A percentile compares a stretch with the other conserved stretches of the same genome.
These are phyloP conservation scores for Sebastes kiyomatsui DNA, from an alignment of 2,797 vertebrate genomes.

Conservation along the genomic window DNA sequence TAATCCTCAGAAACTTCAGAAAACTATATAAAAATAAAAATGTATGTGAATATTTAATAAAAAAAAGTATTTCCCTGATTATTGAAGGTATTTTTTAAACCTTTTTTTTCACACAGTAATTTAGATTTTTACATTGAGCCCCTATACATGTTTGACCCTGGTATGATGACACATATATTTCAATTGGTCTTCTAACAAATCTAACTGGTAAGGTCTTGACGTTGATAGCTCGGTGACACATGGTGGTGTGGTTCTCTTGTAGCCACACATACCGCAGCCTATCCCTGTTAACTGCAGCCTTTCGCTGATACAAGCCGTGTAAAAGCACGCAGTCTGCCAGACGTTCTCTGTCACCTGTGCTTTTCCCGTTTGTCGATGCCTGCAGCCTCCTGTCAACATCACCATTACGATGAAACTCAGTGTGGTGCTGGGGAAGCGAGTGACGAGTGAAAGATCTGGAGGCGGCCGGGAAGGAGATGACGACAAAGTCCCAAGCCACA, in stretches of 20 bases:
- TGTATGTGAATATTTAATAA: background rate
- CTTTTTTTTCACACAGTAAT: background rate
- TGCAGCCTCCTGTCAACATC: conserved; percentile 40
- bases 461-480: conserved; percentile 28
- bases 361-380: conserved; percentile 31
- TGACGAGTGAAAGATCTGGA: conserved; percentile 52
- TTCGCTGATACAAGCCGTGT: background rate
- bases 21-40: background rate
- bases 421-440: conserved; percentile 21
- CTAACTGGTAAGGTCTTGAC: background rate
- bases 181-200: background rate
- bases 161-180: background rate
- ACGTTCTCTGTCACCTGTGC: conserved; percentile 22
- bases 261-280: background rate
- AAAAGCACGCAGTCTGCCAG: background rate
- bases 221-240: background rate
- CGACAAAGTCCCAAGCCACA: conserved; percentile 10
- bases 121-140: background rate
- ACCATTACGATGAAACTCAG: conserved; percentile 23
- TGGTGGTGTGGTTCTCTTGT: background rate
- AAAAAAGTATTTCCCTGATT: no score
- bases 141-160: background rate
- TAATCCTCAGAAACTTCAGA: no score
- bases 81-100: background rate
- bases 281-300: background rate